These are phyloP conservation scores for Boulengeromyrus knoepffleri DNA, from an alignment of 2,113 vertebrate genomes.

Conservation along the genomic window DNA sequence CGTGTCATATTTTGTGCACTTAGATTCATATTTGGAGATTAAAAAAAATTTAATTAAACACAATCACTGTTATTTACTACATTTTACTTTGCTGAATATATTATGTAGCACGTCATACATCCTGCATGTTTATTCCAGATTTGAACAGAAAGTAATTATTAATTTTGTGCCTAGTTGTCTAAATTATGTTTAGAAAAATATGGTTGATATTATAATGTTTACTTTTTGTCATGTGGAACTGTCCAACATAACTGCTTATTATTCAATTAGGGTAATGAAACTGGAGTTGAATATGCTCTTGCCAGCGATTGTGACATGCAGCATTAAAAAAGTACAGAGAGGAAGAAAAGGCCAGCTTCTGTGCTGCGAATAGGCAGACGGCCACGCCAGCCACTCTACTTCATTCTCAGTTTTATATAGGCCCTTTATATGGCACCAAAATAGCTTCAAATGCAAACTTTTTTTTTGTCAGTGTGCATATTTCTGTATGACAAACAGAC, in stretches of 20 bases:
- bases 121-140: background rate
- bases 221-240: background rate
- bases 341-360: background rate
- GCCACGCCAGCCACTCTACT: no score
- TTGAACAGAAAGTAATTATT: background rate
- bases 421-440: background rate
- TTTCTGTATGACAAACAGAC: constrained; percentile 66
- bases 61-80: background rate
- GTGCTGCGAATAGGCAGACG: background rate
- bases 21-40: background rate
- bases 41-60: background rate
- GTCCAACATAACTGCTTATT: background rate
- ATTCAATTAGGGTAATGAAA: background rate
- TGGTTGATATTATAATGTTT: background rate
- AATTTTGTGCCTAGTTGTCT: background rate
- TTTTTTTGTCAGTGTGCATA: constrained; percentile 48
- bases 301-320: background rate
- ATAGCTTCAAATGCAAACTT: constrained; percentile 34
- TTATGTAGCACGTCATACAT: background rate
- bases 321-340: background rate
- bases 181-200: background rate
- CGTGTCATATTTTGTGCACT: background rate
- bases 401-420: background rate
- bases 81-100: background rate
- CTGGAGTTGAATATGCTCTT: background rate